A percentile compares a stretch with the other conserved stretches of the same genome.
phyloP scores from a whole-genome alignment of 35 echinoderm and acorn worm species.

The Ophiothrix spiculata region DNA sequence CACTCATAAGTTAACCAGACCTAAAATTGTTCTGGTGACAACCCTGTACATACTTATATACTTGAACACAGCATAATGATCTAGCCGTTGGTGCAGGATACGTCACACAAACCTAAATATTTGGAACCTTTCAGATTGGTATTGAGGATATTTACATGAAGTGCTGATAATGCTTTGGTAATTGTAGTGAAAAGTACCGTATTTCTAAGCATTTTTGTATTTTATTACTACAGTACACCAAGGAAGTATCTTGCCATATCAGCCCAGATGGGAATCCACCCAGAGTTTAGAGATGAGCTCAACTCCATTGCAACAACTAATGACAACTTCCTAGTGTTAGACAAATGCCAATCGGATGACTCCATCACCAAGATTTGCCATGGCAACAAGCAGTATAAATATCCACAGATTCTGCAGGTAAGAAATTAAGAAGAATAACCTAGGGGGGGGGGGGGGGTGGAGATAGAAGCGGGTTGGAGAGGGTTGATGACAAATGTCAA shows the following conservation, averaged over 20 bases:
- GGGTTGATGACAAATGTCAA: constrained; percentile 81
- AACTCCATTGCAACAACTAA: constrained; percentile 40
- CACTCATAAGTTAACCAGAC: no score
- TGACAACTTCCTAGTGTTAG: constrained; percentile 68
- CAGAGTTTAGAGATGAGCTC: constrained; percentile 66
- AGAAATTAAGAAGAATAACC: neutral
- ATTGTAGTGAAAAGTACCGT: no score
- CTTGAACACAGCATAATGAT: no score
- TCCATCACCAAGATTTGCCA: constrained; percentile 61
- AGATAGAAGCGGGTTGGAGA: neutral
- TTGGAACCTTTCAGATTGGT: no score
- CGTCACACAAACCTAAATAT: no score
- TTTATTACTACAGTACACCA: constrained; percentile 33
- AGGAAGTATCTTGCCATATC: constrained; percentile 82
- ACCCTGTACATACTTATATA: no score
- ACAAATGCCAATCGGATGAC: constrained; percentile 57
- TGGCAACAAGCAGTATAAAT: constrained; percentile 43
- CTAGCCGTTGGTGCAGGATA: no score
- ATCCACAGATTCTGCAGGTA: constrained; percentile 92
- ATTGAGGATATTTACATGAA: no score
- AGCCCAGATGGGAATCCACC: constrained; percentile 84
- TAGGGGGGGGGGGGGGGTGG: no score
- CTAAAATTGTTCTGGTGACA: no score
- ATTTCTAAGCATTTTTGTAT: no score
- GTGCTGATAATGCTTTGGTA: no score